Evolutionary conservation across 2,797 vertebrate species (phyloP).

Genomic region (Mycteria americana): DNA sequence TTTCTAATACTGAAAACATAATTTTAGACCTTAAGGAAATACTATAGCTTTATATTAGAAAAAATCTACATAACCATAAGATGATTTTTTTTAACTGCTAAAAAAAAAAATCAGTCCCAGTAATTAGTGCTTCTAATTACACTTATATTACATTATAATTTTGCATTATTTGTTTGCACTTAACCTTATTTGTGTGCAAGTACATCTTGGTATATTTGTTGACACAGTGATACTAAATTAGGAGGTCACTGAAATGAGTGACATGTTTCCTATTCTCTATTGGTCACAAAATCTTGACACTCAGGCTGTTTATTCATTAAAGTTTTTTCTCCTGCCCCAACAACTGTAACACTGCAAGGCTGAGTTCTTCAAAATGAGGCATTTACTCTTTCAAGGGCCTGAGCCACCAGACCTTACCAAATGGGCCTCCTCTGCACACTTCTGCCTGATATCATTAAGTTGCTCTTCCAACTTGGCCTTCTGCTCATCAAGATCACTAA

Average conservation of each 20-base stretch:
- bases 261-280: neutral
- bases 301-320: neutral
- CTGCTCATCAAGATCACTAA: constrained; percentile 92
- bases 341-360: neutral
- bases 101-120: neutral
- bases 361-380: neutral
- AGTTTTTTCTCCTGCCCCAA: neutral
- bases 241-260: neutral
- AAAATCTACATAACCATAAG: neutral
- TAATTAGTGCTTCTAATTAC: neutral
- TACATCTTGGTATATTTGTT: neutral
- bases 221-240: neutral
- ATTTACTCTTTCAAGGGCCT: neutral
- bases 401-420: constrained; percentile 76
- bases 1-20: neutral
- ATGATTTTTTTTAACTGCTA: neutral
- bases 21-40: neutral
- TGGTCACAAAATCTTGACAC: neutral
- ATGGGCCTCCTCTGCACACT: constrained; percentile 88
- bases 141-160: neutral
- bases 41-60: neutral
- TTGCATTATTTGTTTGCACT: neutral
- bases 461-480: constrained; percentile 90
- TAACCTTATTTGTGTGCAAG: neutral
- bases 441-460: constrained; percentile 86